phyloP scores from a whole-genome alignment of 2,113 vertebrate genomes.

The Lampris megalopsis region DNA sequence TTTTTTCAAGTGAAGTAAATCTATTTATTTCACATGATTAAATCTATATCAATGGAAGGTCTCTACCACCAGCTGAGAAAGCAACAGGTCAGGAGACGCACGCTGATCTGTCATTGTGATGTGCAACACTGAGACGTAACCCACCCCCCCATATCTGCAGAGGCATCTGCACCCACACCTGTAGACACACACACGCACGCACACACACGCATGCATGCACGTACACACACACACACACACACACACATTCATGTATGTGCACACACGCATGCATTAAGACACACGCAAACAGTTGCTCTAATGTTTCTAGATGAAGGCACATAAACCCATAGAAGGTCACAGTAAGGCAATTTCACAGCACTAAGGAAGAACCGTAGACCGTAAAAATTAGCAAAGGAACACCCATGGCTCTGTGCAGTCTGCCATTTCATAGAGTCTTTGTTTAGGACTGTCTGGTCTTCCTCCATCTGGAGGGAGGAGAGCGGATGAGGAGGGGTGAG shows the following conservation, averaged over 20 bases:
- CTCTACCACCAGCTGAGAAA: constrained; percentile 67
- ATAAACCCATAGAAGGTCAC: constrained; percentile 82
- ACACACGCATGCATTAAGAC: constrained; percentile 18
- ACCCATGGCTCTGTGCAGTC: constrained; percentile 47
- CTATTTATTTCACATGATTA: constrained; percentile 79
- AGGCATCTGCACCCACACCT: constrained; percentile 11
- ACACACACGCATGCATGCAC: constrained; percentile 38
- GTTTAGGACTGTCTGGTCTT: constrained; percentile 33
- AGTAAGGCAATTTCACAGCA: constrained; percentile 86
- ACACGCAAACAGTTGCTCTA: constrained; percentile 65
- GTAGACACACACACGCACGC: constrained; percentile 31
- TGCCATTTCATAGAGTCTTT: constrained; percentile 48
- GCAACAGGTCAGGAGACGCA: constrained; percentile 63
- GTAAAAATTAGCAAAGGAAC: constrained; percentile 65
- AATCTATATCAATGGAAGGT: constrained; percentile 69
- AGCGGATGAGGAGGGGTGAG: constrained; percentile 28
- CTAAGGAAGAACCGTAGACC: constrained; percentile 66
- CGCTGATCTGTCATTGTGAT: constrained; percentile 63
- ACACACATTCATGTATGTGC: neutral
- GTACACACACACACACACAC: constrained; percentile 24
- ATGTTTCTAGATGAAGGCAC: constrained; percentile 85
- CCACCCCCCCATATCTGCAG: too few species aligned
- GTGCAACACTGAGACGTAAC: constrained; percentile 36
- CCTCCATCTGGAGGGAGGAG: constrained; percentile 40
- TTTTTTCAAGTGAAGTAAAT: constrained; percentile 67